Evolutionary conservation across 2,113 vertebrate species (phyloP), one percentile per base, ranked within the genome.

Genomic region (Gambusia affinis): DNA sequence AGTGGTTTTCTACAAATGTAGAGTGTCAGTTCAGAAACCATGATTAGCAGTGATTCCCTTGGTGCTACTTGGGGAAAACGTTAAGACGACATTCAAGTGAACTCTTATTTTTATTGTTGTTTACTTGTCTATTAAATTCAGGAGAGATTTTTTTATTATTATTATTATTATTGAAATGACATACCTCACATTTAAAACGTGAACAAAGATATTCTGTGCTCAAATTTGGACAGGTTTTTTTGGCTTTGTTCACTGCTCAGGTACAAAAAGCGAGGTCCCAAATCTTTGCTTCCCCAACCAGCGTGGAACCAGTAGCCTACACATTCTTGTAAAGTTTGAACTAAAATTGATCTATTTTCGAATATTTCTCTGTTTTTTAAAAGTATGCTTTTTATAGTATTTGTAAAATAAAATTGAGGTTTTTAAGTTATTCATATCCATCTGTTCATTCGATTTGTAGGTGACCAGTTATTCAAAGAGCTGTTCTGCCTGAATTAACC

Each of bases 331-430:
- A 91, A 92, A 91, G 74, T 89, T 92, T 89, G 62, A 80, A 89
- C 66, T 85, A 42, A 82, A 89, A 88, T 87, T 12, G 33, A 88
- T 92, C 87, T 92, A 92, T 92, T 93, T 92, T 94, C 72, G 92
- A 86, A 93, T 90, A 84, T 83, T 91, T 83, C 87, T 90, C 83
- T 91, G 91, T 92, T 93, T 94, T 94, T 87, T 88, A 91, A 90
- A 86, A 88, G 60, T 76, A 86, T 85, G 83, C 82, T 93, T 93
- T 94, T 94, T 93, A 89, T 92, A 93, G 91, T 85, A 78, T 92
- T 92, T 93, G 90, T 93, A 93, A 76, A 91, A 88, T 88, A 75
- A 89, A 92, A 92, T 71, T 64, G 69, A 85, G 80, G 86, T 87
- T 90, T 92, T 93, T 92, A 89, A 89, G 84, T 92, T 91, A 85